These are phyloP conservation scores for Apantesis nais DNA, from an alignment of 2,888 invertebrate species.

Conservation along the genomic window DNA sequence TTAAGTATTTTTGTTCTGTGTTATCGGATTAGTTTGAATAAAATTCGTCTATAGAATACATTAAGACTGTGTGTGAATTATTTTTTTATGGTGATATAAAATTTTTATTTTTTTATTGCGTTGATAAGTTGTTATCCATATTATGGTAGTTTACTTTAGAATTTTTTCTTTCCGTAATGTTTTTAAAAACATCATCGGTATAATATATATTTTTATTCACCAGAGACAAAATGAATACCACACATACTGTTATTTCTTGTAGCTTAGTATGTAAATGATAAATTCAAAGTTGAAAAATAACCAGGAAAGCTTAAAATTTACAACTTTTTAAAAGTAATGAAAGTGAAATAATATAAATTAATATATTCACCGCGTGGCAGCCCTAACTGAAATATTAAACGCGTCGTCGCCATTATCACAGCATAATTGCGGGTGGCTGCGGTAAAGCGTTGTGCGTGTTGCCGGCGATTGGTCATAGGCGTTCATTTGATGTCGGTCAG, in stretches of 20 bases:
- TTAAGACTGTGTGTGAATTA: not conserved
- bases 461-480: conserved; percentile 35
- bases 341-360: conserved; percentile 4
- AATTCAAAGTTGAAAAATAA: not conserved
- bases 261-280: not conserved
- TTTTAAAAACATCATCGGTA: not conserved
- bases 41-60: not conserved
- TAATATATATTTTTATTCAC: not conserved
- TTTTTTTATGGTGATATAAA: not conserved
- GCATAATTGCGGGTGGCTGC: conserved; percentile 64
- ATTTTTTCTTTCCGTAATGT: not conserved
- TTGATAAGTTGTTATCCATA: not conserved
- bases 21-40: conserved; percentile 7
- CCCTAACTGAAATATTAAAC: conserved; percentile 71
- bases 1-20: conserved; percentile 1
- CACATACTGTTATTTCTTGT: not conserved
- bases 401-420: conserved; percentile 72
- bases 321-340: not conserved
- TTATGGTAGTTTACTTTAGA: not conserved
- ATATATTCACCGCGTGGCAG: conserved; percentile 45
- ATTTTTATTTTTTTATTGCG: not conserved
- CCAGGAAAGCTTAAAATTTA: not conserved
- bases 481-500: not conserved
- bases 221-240: not conserved
- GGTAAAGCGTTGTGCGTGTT: conserved; percentile 28